Conservation (phyloP, 2,888 invertebrate species). For the Luperina testacea region DNA sequence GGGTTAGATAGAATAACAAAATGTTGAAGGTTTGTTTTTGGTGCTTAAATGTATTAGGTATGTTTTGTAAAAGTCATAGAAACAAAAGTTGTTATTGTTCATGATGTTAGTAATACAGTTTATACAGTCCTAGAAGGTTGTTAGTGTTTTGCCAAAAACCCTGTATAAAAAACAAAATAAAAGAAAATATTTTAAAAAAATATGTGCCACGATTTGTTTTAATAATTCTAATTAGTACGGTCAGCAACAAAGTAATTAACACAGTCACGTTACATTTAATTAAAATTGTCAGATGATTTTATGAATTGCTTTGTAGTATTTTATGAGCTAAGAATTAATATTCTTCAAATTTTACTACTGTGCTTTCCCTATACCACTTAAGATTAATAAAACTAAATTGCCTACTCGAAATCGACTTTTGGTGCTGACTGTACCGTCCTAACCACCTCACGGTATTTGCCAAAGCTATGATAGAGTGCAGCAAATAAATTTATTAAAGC, state of each 20-base stretch:
- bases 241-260: neutral
- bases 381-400: neutral
- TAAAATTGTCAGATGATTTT: neutral
- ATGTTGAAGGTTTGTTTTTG: no score
- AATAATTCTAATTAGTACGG: neutral
- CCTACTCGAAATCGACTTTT: neutral
- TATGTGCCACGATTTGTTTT: neutral
- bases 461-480: neutral
- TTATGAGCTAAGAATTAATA: neutral
- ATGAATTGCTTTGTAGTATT: neutral
- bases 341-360: neutral
- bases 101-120: no score
- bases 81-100: no score
- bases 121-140: no score
- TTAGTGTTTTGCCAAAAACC: no score
- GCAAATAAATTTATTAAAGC: neutral
- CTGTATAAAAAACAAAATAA: neutral
- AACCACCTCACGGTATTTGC: no score
- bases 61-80: no score
- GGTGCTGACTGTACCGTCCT: neutral
- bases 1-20: no score
- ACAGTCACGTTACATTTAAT: no score
- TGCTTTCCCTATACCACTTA: no score
- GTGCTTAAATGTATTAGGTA: no score
- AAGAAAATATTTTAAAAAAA: neutral